phyloP scores from a whole-genome alignment of 2,113 vertebrate species.

The Gymnobelideus leadbeateri region DNA sequence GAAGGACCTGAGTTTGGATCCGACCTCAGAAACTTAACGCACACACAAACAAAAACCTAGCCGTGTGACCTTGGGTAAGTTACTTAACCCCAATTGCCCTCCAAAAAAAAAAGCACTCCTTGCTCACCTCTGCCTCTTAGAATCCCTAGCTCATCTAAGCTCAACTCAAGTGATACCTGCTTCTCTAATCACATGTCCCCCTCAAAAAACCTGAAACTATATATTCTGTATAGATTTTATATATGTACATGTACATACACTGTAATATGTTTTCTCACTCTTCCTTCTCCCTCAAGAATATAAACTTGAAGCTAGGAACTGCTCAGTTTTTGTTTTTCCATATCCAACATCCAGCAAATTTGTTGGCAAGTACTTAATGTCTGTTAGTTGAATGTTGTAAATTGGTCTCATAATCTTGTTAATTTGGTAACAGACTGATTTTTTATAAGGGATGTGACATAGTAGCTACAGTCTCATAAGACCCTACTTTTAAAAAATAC shows the following conservation, averaged over 20 bases:
- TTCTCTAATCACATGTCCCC: neutral
- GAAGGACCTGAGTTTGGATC: too few relatives aligned
- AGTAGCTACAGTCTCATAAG: neutral
- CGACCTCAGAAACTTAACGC: too few relatives aligned
- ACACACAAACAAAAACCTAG: too few relatives aligned
- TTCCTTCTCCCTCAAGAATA: neutral
- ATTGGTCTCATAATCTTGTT: neutral
- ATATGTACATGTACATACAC: neutral
- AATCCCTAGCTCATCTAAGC: neutral
- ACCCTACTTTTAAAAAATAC: neutral
- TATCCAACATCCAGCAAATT: neutral
- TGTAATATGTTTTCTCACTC: neutral
- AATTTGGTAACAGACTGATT: neutral
- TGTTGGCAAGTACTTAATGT: neutral
- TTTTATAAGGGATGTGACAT: neutral
- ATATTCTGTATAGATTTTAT: neutral
- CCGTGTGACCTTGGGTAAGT: too few relatives aligned
- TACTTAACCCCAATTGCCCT: too few relatives aligned
- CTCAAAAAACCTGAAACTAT: neutral
- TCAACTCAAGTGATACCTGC: neutral
- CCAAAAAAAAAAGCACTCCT: too few relatives aligned
- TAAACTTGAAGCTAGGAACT: neutral
- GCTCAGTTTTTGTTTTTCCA: neutral
- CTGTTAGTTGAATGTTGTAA: neutral
- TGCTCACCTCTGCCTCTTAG: neutral